Evolutionary conservation across 1,140 invertebrate genomes (phyloP), one percentile per base, ranked within the genome.

Genomic region (Nomia melanderi): DNA sequence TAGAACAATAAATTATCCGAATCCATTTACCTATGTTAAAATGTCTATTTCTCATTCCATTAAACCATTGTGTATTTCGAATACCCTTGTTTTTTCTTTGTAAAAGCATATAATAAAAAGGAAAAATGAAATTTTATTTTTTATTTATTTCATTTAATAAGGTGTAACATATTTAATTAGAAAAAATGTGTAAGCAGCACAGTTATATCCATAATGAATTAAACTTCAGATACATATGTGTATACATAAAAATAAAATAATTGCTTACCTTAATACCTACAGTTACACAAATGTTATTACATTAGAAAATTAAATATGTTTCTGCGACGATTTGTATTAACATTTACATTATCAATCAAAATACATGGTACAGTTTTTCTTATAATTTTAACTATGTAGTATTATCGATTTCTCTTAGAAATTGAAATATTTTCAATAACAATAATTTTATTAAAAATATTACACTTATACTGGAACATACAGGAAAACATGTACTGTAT

Each of bases 1-100:
- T 81, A 56, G 27, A 74, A 69, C 6, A 83, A 77, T 83, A 82
- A 87, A 86, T 57, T 54, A 62, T 65, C 7, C 50, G 33, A 70
- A 62, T 71, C 3, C 9, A 59, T 29, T 70, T 44, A 77, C 64
- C 64, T 25, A 59, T 78, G 11, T 53, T 73, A 63, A 41, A 0
- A 33, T 41, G 20, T 31, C 1, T 64, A 11, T 72, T 64, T 56
- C 53, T 77, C 25, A 62, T 76, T 69, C 29, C 11, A 39, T 33
- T 7, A 33, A 72, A 62, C 25, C 36, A 44, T 72, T 63, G 41
- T 56, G 63, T 29, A 31, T 2, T 56, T 17, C 39, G 33, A 8
- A 1, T 33, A 62, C 11, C 17, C 50, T 44, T 53, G 33, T 33
- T 33, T 59, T 0, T 50, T 60, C 20, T 65, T 57, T 44, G 1